Conservation (phyloP, 2,888 invertebrate genomes). For the Smittia aterrima region DNA sequence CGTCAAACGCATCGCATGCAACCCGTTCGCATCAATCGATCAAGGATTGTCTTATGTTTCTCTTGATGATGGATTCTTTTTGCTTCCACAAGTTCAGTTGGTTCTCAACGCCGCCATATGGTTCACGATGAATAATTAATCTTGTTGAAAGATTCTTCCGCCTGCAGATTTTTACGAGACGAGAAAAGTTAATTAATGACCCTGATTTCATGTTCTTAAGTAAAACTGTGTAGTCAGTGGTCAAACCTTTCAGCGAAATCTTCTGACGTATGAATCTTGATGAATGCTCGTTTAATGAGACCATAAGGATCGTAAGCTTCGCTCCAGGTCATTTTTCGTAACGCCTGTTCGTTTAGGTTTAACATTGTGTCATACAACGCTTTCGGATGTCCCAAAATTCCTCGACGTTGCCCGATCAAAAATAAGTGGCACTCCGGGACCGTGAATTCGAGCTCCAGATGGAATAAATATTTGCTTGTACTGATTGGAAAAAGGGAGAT, state of each 20-base stretch:
- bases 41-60: neutral
- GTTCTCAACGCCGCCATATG: slow-evolving; percentile 9
- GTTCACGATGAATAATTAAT: slow-evolving; percentile 31
- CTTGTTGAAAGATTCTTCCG: slow-evolving; percentile 26
- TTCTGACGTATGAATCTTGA: neutral
- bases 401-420: slow-evolving; percentile 49
- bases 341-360: slow-evolving; percentile 47
- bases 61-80: slow-evolving; percentile 26
- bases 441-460: slow-evolving; percentile 50
- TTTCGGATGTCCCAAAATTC: slow-evolving; percentile 51
- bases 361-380: slow-evolving; percentile 49
- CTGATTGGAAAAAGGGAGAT: neutral
- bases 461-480: slow-evolving; percentile 47
- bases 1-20: too few species aligned
- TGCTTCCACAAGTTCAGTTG: slow-evolving; percentile 2
- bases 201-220: neutral
- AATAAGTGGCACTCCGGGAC: slow-evolving; percentile 49
- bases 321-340: slow-evolving; percentile 47
- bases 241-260: neutral
- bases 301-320: slow-evolving; percentile 49
- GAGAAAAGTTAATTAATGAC: slow-evolving; percentile 27
- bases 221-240: neutral
- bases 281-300: slow-evolving; percentile 43
- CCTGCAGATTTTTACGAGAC: neutral
- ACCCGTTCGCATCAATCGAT: neutral